Evolutionary conservation across 2,888 invertebrate species (phyloP).

Genomic region (Noctua janthina): DNA sequence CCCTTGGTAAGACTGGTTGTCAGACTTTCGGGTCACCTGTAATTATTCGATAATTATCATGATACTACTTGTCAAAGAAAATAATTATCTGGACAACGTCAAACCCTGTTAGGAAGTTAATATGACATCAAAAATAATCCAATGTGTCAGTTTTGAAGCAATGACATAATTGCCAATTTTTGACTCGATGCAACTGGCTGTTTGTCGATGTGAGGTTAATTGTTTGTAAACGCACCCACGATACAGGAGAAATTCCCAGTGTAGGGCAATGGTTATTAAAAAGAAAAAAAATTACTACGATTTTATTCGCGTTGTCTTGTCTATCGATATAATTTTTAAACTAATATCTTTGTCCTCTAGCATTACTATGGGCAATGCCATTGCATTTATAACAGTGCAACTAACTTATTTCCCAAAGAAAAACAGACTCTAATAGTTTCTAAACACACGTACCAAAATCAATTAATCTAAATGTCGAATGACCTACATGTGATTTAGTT

Average conservation of each 20-base stretch:
- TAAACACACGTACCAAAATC: slow-evolving; percentile 32
- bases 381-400: background rate
- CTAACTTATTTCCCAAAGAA: slow-evolving; percentile 4
- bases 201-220: too few species aligned
- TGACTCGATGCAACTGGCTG: background rate
- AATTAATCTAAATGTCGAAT: slow-evolving; percentile 60
- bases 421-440: slow-evolving; percentile 21
- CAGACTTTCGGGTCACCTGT: too few species aligned
- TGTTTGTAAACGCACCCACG: too few species aligned
- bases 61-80: too few species aligned
- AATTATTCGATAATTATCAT: too few species aligned
- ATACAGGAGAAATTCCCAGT: too few species aligned
- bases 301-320: background rate
- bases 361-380: background rate
- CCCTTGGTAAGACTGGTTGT: too few species aligned
- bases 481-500: slow-evolving; percentile 71
- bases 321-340: background rate
- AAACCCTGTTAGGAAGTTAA: too few species aligned
- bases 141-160: too few species aligned
- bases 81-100: background rate
- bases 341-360: background rate
- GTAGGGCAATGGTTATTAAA: too few species aligned
- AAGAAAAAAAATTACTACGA: background rate
- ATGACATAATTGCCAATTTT: background rate
- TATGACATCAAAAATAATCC: too few species aligned